Evolutionary conservation across 2,888 invertebrate genomes (phyloP).

Genomic region (Furcula furcula): DNA sequence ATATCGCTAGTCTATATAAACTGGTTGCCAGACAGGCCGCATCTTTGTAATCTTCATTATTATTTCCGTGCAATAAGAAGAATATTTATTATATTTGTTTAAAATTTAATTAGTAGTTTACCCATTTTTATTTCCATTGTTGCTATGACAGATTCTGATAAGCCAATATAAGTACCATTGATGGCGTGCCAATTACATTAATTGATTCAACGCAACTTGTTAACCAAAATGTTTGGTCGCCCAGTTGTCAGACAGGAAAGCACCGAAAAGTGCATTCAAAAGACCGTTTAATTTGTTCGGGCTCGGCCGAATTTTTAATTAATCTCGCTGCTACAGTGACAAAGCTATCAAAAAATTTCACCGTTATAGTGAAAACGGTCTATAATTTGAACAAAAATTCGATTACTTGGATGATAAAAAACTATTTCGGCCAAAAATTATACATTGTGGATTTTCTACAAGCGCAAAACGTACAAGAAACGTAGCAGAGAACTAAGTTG

Average conservation of each 20-base stretch:
- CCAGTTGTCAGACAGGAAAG: slow-evolving; percentile 34
- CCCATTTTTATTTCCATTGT: slow-evolving; percentile 6
- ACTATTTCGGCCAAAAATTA: no score
- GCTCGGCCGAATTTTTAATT: slow-evolving; percentile 42
- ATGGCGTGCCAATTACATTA: slow-evolving; percentile 48
- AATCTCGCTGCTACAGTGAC: slow-evolving; percentile 28
- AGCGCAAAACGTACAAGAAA: no score
- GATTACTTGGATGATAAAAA: neutral
- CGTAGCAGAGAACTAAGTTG: no score
- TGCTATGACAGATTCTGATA: slow-evolving; percentile 21
- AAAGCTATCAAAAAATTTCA: slow-evolving; percentile 18
- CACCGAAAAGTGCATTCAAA: slow-evolving; percentile 45
- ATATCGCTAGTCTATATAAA: no score
- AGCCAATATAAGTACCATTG: slow-evolving; percentile 8
- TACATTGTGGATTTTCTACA: no score
- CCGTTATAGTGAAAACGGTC: slow-evolving; percentile 9
- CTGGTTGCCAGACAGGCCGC: no score
- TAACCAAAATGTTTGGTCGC: slow-evolving; percentile 52
- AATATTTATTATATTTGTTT: neutral
- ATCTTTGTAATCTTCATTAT: no score
- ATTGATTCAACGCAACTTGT: slow-evolving; percentile 54
- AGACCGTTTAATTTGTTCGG: slow-evolving; percentile 48
- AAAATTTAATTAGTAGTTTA: neutral
- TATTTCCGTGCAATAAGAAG: no score
- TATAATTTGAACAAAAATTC: neutral